Evolutionary conservation across 1,140 invertebrate species (phyloP), one percentile per base, ranked within the genome.

Genomic region (Schmidtea mediterranea): DNA sequence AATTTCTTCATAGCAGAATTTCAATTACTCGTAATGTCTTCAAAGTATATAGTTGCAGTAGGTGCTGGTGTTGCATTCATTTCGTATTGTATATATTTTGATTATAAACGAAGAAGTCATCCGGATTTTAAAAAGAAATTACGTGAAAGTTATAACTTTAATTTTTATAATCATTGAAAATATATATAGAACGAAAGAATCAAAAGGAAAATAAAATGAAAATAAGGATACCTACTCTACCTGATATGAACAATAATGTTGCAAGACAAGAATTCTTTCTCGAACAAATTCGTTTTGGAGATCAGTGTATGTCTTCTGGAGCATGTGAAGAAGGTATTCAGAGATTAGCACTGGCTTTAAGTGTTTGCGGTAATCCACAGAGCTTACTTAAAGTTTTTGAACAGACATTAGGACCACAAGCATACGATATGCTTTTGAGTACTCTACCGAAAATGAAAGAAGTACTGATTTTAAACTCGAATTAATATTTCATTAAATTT

Each of bases 181-280:
- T 39, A 6, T n/a, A 6, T 21, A 9, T 19, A 21, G 19, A 21
- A 21, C n/a, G 43, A 45, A 24, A 45, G 18, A 45, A 32, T 21
- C 15, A 45, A 15, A 19, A 12, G 22, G 19, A 45, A 6, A 16
- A 19, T 21, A 22, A 45, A 21, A 45, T 19, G 19, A 45, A 45
- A 45, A 24, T 45, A 21, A 45, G 6, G 22, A 19, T 19, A 6
- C 26, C 26, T 6, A 45, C 19, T 5, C 18, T 45, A 8, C 43
- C 43, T 5, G 21, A 45, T 21, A 19, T 45, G 12, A 45, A 45
- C 9, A 21, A 45, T 21, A 21, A 15, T 19, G 43, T 13, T 2
- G 15, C 43, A 5, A 21, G 15, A 21, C 43, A 45, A 45, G 43
- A 45, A 24, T 45, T 45, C n/a, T 45, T 45, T 21, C 9, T 45